Evolutionary conservation across 2,797 vertebrate species (phyloP).

Genomic region (Rallus crepitans): DNA sequence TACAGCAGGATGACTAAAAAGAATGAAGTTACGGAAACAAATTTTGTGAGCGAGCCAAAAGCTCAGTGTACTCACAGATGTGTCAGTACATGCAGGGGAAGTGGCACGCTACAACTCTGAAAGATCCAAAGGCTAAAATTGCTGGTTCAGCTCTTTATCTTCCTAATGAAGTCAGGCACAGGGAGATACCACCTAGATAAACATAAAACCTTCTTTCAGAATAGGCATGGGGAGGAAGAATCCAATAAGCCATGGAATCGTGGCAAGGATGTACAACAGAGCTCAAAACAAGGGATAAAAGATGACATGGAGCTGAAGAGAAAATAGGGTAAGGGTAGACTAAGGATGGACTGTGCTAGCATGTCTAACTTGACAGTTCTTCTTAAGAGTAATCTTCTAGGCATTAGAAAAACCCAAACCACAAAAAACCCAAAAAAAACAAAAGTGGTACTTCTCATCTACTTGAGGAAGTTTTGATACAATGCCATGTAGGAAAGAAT

Average conservation of each 20-base stretch:
- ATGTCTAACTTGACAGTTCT: background rate
- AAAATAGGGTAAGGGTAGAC: background rate
- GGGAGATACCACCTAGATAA: background rate
- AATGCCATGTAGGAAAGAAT: background rate
- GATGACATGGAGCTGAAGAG: background rate
- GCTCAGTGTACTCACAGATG: background rate
- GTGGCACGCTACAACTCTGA: background rate
- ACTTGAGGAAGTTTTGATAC: background rate
- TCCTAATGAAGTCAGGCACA: background rate
- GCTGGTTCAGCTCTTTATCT: background rate
- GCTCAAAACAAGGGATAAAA: background rate
- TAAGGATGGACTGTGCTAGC: background rate
- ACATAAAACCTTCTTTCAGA: background rate
- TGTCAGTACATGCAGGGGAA: background rate
- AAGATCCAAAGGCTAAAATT: background rate
- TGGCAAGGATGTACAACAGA: background rate
- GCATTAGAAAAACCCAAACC: background rate
- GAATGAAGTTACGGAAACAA: background rate
- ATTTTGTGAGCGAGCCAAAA: background rate
- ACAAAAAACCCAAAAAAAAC: background rate
- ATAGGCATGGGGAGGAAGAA: background rate
- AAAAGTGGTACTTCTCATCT: background rate
- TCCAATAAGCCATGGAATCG: background rate
- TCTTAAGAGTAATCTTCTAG: background rate
- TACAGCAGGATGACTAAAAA: background rate